A percentile compares a stretch with the other conserved stretches of the same genome.
Evolutionary conservation across 2,797 vertebrate genomes (phyloP).

Genomic region (Spea hammondii): DNA sequence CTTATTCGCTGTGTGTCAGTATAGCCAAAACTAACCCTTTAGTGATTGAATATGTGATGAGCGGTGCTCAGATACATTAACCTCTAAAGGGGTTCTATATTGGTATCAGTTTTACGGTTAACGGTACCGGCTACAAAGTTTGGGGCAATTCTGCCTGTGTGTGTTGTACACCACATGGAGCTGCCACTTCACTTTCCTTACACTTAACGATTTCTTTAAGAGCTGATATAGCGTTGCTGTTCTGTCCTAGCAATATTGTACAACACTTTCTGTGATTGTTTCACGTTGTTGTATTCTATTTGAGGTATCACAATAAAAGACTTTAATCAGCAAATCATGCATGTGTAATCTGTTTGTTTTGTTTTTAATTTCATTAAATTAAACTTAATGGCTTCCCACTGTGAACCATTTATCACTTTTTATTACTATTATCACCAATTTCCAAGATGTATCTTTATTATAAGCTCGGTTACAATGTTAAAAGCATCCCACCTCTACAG

Average conservation of each 20-base stretch:
- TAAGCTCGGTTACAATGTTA: too few species aligned
- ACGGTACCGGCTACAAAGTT: slow-evolving; percentile 69
- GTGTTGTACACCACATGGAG: slow-evolving; percentile 73
- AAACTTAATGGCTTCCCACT: neutral
- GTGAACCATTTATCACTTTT: neutral
- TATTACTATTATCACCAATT: too few species aligned
- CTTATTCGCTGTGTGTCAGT: slow-evolving; percentile 11
- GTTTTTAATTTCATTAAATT: neutral
- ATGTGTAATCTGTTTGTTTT: neutral
- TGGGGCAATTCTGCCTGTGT: slow-evolving; percentile 67
- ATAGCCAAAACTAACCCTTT: slow-evolving; percentile 13
- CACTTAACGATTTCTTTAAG: slow-evolving; percentile 75
- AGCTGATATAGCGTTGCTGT: slow-evolving; percentile 84
- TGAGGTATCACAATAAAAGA: slow-evolving; percentile 89
- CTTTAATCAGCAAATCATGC: slow-evolving; percentile 63
- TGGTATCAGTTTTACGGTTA: slow-evolving; percentile 58
- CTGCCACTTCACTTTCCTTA: slow-evolving; percentile 75
- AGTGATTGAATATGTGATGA: slow-evolving; percentile 33
- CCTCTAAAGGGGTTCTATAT: slow-evolving; percentile 48
- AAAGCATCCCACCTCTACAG: too few species aligned
- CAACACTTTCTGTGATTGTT: slow-evolving; percentile 80
- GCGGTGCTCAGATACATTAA: slow-evolving; percentile 39
- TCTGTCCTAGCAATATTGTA: slow-evolving; percentile 82
- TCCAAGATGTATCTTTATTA: too few species aligned
- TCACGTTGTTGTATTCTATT: slow-evolving; percentile 90